Evolutionary conservation across 2,113 vertebrate genomes (phyloP).

Genomic region (Neolamprologus sp.): DNA sequence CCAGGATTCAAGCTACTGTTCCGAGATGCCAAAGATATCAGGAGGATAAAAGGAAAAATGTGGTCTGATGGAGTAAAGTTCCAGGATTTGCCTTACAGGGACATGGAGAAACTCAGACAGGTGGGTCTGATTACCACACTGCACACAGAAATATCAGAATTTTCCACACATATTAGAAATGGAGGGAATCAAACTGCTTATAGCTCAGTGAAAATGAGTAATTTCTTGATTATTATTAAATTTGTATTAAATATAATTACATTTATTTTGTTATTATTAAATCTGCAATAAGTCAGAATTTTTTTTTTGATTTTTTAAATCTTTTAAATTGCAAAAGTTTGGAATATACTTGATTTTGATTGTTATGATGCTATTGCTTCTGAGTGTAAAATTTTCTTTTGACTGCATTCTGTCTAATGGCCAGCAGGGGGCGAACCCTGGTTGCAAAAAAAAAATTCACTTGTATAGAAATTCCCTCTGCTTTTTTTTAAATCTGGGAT

Average conservation of each 20-base stretch:
- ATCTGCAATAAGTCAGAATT: neutral
- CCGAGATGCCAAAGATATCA: conserved; percentile 75
- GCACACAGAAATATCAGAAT: neutral
- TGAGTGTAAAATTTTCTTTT: neutral
- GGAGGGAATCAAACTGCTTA: neutral
- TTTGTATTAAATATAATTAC: neutral
- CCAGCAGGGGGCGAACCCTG: neutral
- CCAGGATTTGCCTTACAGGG: conserved; percentile 82
- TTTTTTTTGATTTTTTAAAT: neutral
- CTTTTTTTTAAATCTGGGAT: neutral
- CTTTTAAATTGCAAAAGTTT: neutral
- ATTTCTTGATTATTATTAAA: neutral
- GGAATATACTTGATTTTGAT: neutral
- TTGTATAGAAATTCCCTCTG: neutral
- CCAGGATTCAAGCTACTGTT: conserved; percentile 77
- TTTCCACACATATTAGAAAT: neutral
- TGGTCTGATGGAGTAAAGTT: conserved; percentile 38
- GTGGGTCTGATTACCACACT: conserved; percentile 39
- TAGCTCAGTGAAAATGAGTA: neutral
- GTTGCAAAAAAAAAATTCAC: neutral
- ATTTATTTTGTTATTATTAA: neutral
- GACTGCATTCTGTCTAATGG: neutral
- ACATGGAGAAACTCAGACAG: conserved; percentile 89
- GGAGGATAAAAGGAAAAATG: conserved; percentile 73
- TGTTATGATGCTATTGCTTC: neutral